Evolutionary conservation across 2,113 vertebrate species (phyloP).

Genomic region (Macquaria ambigua): DNA sequence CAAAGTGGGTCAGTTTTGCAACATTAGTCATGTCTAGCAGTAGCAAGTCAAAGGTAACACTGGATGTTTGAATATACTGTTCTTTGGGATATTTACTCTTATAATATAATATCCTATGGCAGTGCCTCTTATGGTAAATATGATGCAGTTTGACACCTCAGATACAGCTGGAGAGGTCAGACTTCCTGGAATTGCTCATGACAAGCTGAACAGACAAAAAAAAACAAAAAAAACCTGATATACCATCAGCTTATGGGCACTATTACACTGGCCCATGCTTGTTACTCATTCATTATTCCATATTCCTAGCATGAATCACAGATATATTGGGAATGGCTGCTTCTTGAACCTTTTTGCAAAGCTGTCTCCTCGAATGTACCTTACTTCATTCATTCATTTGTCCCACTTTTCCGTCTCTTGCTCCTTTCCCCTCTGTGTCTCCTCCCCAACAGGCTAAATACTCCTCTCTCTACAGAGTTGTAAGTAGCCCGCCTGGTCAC

Average conservation of each 20-base stretch:
- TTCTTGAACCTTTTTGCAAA: conserved; percentile 12
- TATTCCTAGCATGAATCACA: conserved; percentile 23
- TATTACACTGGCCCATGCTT: not conserved
- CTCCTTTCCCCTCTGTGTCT: not conserved
- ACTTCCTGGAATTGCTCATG: conserved; percentile 20
- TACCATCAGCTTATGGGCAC: not conserved
- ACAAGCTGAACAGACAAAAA: not conserved
- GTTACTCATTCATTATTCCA: conserved; percentile 31
- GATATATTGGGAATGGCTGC: conserved; percentile 16
- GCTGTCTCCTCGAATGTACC: conserved; percentile 6
- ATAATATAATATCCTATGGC: not conserved
- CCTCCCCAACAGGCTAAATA: conserved; percentile 39
- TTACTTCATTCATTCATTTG: conserved; percentile 31
- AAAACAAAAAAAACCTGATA: not conserved
- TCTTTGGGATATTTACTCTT: not conserved
- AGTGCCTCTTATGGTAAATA: not conserved
- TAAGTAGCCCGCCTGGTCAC: conserved; percentile 67
- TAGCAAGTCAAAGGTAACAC: not conserved
- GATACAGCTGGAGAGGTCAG: conserved; percentile 7
- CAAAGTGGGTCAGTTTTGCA: conserved; percentile 25
- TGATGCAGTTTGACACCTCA: not conserved
- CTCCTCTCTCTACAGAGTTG: conserved; percentile 57
- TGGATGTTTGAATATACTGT: not conserved
- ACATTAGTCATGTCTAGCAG: not conserved
- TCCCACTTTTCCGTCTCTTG: not conserved